Conservation (phyloP, 2,113 vertebrate genomes). For the Pelvicachromis taeniatus region DNA sequence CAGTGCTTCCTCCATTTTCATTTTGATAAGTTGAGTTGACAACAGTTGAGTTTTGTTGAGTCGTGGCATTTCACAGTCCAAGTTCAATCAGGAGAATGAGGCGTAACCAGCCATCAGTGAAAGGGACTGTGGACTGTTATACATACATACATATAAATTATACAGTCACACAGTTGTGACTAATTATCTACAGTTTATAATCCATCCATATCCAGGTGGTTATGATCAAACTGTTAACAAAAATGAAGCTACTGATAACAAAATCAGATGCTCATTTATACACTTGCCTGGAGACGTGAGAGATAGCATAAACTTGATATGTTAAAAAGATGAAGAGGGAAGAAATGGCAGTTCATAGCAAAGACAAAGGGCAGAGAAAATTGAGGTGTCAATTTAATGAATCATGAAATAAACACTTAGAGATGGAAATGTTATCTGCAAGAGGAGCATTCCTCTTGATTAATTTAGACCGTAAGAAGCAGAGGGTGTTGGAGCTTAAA, state of each 20-base stretch:
- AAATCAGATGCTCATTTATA: slow-evolving; percentile 22
- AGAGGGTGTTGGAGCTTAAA: not conserved
- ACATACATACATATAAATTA: not conserved
- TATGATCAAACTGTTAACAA: not conserved
- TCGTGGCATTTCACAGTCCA: not conserved
- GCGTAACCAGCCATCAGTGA: not conserved
- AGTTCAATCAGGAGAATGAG: not conserved
- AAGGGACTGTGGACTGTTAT: not conserved
- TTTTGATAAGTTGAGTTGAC: not conserved
- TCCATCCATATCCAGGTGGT: slow-evolving; percentile 12
- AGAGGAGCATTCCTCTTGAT: slow-evolving; percentile 2
- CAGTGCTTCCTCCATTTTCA: not conserved
- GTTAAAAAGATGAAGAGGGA: not conserved
- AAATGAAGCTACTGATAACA: slow-evolving; percentile 13
- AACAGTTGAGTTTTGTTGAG: not conserved
- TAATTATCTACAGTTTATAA: not conserved
- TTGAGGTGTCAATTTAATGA: slow-evolving; percentile 24
- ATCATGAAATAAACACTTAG: slow-evolving; percentile 30
- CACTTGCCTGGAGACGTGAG: not conserved
- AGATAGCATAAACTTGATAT: slow-evolving; percentile 4
- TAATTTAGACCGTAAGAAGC: slow-evolving; percentile 2
- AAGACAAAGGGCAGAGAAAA: slow-evolving; percentile 12
- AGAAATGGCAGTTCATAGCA: slow-evolving; percentile 16
- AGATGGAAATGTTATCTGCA: slow-evolving; percentile 15
- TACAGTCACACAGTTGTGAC: not conserved